Evolutionary conservation across 2,113 vertebrate species (phyloP).

Genomic region (Nanorana parkeri): DNA sequence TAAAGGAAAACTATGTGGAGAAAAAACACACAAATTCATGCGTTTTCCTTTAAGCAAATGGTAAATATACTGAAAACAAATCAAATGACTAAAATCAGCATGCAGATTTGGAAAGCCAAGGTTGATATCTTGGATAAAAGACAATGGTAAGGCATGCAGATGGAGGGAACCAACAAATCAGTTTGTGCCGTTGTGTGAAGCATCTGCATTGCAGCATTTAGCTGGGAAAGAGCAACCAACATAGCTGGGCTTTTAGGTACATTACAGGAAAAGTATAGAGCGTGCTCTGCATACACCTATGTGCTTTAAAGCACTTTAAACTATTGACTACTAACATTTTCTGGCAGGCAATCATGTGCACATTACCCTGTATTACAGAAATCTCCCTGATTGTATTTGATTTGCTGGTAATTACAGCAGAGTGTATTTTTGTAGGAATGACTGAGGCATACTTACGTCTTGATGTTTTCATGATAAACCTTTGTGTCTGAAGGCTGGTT

Average conservation of each 20-base stretch:
- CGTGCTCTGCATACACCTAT: neutral
- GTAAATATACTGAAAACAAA: too few species aligned
- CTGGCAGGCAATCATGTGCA: neutral
- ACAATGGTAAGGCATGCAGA: neutral
- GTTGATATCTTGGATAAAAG: neutral
- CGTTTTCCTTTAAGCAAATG: too few species aligned
- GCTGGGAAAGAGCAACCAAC: neutral
- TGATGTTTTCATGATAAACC: constrained; percentile 99
- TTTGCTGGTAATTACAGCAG: neutral
- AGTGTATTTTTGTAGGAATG: neutral
- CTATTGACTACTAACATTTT: neutral
- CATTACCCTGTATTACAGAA: neutral
- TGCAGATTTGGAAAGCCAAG: constrained; percentile 41
- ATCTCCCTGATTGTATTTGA: neutral
- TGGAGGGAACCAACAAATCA: neutral
- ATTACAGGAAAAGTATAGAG: neutral
- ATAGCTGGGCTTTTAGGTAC: neutral
- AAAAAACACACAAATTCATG: too few species aligned
- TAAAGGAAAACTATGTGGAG: too few species aligned
- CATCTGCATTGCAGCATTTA: constrained; percentile 35
- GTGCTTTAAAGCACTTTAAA: neutral
- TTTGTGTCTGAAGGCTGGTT: constrained; percentile 98
- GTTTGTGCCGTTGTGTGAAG: neutral
- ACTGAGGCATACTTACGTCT: constrained; percentile 87
- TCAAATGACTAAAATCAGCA: too few species aligned